Percentiles rank a stretch among this genome's conserved stretches.
Conservation (phyloP, 2,113 vertebrate species). For the Anolis carolinensis region DNA sequence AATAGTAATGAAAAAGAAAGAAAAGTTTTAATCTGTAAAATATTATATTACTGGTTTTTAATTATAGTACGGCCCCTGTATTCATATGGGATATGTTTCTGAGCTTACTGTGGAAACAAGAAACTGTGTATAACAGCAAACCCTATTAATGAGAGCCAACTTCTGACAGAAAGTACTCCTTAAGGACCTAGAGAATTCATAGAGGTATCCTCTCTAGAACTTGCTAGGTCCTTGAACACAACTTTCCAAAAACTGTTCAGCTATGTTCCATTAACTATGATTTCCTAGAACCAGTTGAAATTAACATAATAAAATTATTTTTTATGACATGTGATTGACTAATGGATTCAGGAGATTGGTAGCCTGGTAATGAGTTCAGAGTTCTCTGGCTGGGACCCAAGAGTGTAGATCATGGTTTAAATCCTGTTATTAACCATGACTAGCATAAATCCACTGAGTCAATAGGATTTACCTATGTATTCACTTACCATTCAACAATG, state of each 20-base stretch:
- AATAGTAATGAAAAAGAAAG: conserved; percentile 20
- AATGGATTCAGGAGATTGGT: neutral
- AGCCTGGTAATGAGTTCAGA: neutral
- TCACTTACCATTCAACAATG: too few species aligned
- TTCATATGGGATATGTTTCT: too few species aligned
- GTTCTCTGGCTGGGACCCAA: neutral
- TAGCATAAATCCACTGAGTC: too few species aligned
- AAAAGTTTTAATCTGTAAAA: conserved; percentile 26
- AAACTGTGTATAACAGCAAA: too few species aligned
- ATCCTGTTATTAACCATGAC: neutral
- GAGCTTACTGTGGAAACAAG: too few species aligned
- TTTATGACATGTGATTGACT: neutral
- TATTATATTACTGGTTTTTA: neutral
- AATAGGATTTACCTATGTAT: too few species aligned
- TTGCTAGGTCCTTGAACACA: too few species aligned
- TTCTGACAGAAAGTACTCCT: too few species aligned
- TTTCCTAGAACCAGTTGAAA: neutral
- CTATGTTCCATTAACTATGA: neutral
- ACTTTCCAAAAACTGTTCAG: neutral
- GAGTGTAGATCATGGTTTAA: neutral
- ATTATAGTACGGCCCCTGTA: neutral
- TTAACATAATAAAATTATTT: neutral
- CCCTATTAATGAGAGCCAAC: neutral
- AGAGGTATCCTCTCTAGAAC: too few species aligned
- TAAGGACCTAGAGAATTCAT: too few species aligned